Evolutionary conservation across 2,888 invertebrate genomes (phyloP), one percentile per base, ranked within the genome.

Genomic region (Lasioglossum oenotherae): DNA sequence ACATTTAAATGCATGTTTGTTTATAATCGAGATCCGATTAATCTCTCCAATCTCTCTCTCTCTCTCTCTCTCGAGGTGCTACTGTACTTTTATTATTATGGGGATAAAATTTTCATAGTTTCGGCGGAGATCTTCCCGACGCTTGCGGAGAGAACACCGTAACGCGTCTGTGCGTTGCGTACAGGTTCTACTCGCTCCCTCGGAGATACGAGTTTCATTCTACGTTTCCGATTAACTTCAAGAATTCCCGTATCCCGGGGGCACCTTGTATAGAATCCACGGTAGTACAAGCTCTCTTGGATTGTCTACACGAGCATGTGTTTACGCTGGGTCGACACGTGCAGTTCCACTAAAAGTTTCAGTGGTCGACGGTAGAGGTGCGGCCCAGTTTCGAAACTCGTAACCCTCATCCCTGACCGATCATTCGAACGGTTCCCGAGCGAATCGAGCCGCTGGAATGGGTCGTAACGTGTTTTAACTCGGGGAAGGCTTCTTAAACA

Each of bases 311-410:
- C 4, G 12, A 41, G 31, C 60, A 44, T 23, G 44, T 19, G 71
- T 64, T 79, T 44, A 31, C 44, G 77, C 67, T 31, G 14, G 60
- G 53, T 77, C 71, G 44, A 60, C 77, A 79, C 71, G 38, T 31
- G 46, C n/a, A 38, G 75, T 2, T 41, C 38, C n/a, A 60, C 46
- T 84, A 76, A 81, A 88, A 91, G 84, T 88, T 91, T 88, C 82
- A 88, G 89, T 83, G 82, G 82, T 49, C 67, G 78, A 71, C 72
- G 41, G 57, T 81, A 74, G 78, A 74, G 78, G 73, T 60, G 71
- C 78, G 78, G 60, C 69, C 67, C 41, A 83, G 71, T 85, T 87
- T 82, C 77, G 64, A 79, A 82, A 84, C 84, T 76, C 86, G 85
- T 87, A 91, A 90, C 80, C 81, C 60, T 31, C n/a, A 57, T 84